These are phyloP conservation scores for Lipotes vexillifer DNA, from an alignment of 2,113 vertebrate genomes.

Conservation along the genomic window DNA sequence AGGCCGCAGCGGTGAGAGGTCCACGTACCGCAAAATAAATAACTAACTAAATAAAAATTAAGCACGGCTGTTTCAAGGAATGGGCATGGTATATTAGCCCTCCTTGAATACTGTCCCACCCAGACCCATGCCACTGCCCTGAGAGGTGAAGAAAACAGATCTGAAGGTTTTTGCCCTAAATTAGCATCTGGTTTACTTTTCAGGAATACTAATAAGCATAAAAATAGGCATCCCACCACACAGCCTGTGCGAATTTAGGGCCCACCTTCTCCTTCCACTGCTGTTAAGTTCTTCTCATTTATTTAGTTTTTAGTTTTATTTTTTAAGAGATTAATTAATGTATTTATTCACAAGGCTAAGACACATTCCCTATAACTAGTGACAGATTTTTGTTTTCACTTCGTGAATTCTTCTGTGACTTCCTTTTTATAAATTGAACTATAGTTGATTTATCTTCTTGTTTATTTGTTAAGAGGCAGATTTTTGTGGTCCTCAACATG, in stretches of 20 bases:
- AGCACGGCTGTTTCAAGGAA: background rate
- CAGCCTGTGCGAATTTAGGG: fast-evolving
- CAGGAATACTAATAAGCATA: fast-evolving
- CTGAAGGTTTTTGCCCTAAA: background rate
- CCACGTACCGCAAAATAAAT: no score
- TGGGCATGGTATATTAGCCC: fast-evolving
- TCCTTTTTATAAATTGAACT: background rate
- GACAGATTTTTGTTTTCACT: background rate
- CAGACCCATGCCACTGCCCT: fast-evolving
- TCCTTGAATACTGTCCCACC: background rate
- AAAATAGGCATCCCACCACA: fast-evolving
- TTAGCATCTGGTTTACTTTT: fast-evolving
- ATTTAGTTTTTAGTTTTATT: background rate
- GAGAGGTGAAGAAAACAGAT: no score
- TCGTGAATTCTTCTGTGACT: background rate
- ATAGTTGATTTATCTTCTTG: fast-evolving
- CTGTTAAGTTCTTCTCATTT: no score
- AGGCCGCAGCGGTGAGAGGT: no score
- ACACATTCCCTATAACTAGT: background rate
- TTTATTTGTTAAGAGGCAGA: background rate
- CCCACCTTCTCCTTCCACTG: background rate
- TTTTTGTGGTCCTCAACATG: fast-evolving
- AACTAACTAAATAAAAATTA: no score
- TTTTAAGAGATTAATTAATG: background rate
- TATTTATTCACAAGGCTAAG: background rate